Evolutionary conservation across 2,888 invertebrate genomes (phyloP).

Genomic region (Anodontia alba): DNA sequence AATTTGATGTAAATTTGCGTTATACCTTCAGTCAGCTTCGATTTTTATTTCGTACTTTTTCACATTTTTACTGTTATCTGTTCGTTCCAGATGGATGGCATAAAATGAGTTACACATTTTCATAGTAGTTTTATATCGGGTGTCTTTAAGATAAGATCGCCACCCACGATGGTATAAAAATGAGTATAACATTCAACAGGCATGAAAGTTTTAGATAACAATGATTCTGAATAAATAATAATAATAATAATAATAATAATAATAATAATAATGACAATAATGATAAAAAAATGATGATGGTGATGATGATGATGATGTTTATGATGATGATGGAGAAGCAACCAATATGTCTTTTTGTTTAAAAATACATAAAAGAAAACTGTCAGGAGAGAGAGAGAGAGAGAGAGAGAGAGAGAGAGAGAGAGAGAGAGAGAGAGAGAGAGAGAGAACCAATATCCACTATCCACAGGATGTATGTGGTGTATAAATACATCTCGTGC

Average conservation of each 20-base stretch:
- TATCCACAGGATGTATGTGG: too few species aligned
- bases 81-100: constrained; percentile 38
- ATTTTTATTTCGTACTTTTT: constrained; percentile 20
- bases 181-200: neutral
- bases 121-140: constrained; percentile 59
- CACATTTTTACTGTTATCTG: constrained; percentile 3
- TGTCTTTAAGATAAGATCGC: constrained; percentile 27
- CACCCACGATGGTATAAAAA: constrained; percentile 45
- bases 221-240: too few species aligned
- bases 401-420: too few species aligned
- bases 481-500: too few species aligned
- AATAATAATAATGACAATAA: neutral
- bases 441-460: too few species aligned
- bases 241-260: too few species aligned
- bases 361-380: too few species aligned
- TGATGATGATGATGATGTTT: neutral
- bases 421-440: too few species aligned
- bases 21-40: constrained; percentile 7
- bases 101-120: constrained; percentile 58
- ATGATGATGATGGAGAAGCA: too few species aligned
- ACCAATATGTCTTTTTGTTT: too few species aligned
- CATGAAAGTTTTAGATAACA: neutral
- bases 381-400: too few species aligned
- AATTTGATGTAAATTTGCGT: constrained; percentile 21
- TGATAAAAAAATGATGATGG: neutral